Evolutionary conservation across 2,797 vertebrate genomes (phyloP).

Genomic region (Chelon labrosus): DNA sequence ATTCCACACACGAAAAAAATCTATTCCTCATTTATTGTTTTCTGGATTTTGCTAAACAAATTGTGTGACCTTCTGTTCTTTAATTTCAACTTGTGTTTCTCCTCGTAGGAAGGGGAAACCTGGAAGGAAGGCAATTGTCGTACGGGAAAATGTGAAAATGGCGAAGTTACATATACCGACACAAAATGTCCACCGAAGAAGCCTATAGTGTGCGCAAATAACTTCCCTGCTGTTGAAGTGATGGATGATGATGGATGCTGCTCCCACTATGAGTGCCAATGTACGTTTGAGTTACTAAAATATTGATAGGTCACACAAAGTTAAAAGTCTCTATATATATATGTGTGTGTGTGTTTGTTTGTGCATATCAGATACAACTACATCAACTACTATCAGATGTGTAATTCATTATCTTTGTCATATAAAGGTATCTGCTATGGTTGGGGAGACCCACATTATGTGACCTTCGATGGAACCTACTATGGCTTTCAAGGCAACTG

Average conservation of each 20-base stretch:
- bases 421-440: slow-evolving; percentile 89
- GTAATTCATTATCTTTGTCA: neutral
- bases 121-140: slow-evolving; percentile 82
- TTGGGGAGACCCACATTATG: slow-evolving; percentile 90
- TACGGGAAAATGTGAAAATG: slow-evolving; percentile 78
- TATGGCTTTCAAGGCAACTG: slow-evolving; percentile 92
- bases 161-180: slow-evolving; percentile 55
- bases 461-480: slow-evolving; percentile 91
- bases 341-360: no score
- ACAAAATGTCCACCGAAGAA: slow-evolving; percentile 69
- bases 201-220: slow-evolving; percentile 84
- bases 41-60: neutral
- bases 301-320: neutral
- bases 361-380: no score
- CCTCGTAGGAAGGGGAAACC: slow-evolving; percentile 82
- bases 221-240: slow-evolving; percentile 79
- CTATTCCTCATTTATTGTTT: no score
- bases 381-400: no score
- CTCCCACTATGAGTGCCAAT: slow-evolving; percentile 84
- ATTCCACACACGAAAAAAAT: no score
- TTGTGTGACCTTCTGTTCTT: no score
- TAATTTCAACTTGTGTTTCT: neutral
- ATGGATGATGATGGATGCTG: slow-evolving; percentile 85
- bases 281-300: slow-evolving; percentile 52
- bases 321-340: no score